Evolutionary conservation across 1,140 invertebrate genomes (phyloP), one percentile per base, ranked within the genome.

Genomic region (Megalopta genalis): DNA sequence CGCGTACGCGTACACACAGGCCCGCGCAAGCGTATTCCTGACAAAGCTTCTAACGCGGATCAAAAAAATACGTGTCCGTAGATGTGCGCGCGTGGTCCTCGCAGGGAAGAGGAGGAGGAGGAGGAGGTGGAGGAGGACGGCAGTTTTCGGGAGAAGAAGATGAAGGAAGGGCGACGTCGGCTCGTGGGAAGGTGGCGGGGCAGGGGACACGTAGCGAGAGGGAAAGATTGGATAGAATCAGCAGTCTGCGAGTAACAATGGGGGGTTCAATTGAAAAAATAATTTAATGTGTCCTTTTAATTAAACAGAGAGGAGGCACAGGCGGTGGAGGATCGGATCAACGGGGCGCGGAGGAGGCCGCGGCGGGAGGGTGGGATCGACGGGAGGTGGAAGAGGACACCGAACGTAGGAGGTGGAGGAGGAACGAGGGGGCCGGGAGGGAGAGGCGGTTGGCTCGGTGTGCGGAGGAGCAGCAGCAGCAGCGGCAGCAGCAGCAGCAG

Each of bases 261-360:
- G 89, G 89, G 90, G 90, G 91, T 92, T 92, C 91, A 91, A 92
- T 92, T 92, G 91, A 92, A 92, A 92, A 92, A 92, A 92, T 92
- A 92, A 92, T 92, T 92, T 92, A 92, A 92, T 92, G 91, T 92
- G 90, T 92, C 91, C 91, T 92, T 92, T 92, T 92, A 92, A 92
- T 92, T 92, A 92, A 92, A 92, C 91, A 92, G 90, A 92, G 91
- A 92, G 88, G 88, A 87, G 87, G 88, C 87, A 88, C 83, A 85
- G 86, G 80, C 72, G 85, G 85, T 81, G 77, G 90, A 82, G 87
- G 87, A 87, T 82, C 85, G 85, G 83, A 83, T 84, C 75, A 79
- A 83, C 49, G 77, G 70, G 77, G 80, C 10, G 10, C 65, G 71
- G 81, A 79, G 82, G 79, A 66, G 83, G 27, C 6, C 12, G 60